Evolutionary conservation across 2,888 invertebrate genomes (phyloP).

Genomic region (Spilosoma lubricipeda): DNA sequence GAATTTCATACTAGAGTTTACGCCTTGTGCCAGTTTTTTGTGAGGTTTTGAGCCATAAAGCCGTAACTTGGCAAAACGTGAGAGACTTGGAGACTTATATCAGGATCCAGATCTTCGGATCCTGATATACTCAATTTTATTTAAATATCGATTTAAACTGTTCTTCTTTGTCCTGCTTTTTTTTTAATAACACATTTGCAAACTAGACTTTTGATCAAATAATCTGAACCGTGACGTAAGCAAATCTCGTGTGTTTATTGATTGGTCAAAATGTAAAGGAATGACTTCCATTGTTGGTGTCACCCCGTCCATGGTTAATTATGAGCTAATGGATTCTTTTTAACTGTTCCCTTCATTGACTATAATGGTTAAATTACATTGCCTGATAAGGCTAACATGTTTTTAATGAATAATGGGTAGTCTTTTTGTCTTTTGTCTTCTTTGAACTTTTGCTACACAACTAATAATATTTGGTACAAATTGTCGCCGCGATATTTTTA

Average conservation of each 20-base stretch:
- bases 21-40: neutral
- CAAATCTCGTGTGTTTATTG: neutral
- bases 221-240: neutral
- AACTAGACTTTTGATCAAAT: neutral
- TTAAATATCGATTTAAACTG: neutral
- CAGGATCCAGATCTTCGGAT: neutral
- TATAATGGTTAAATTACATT: slow-evolving; percentile 23
- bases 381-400: neutral
- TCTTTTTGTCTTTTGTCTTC: too few species aligned
- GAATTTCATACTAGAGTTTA: neutral
- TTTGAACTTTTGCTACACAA: too few species aligned
- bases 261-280: neutral
- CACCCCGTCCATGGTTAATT: slow-evolving; percentile 15
- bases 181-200: too few species aligned
- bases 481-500: too few species aligned
- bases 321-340: slow-evolving; percentile 18
- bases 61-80: neutral
- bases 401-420: too few species aligned
- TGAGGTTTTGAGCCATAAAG: too few species aligned
- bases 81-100: too few species aligned
- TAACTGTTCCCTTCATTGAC: slow-evolving; percentile 21
- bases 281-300: slow-evolving; percentile 18
- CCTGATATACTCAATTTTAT: neutral
- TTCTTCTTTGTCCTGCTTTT: neutral
- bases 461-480: too few species aligned